A percentile compares a stretch with the other conserved stretches of the same genome.
These are phyloP conservation scores for Acrobasis repandana DNA, from an alignment of 2,888 invertebrate genomes.

Conservation along the genomic window DNA sequence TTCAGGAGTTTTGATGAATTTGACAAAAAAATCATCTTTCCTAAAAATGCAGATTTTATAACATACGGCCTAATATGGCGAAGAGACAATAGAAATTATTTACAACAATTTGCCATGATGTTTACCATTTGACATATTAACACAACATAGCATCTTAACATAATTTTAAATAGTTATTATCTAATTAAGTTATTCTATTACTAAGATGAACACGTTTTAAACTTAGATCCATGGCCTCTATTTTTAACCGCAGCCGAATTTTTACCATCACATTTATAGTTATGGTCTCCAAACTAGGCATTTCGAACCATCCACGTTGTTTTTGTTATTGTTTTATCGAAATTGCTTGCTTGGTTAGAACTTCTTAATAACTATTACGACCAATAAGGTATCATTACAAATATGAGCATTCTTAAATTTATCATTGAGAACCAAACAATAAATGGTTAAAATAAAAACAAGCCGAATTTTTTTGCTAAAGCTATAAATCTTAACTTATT, in stretches of 20 bases:
- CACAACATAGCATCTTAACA: too few relatives aligned
- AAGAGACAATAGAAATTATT: too few relatives aligned
- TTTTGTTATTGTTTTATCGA: neutral
- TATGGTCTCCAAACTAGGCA: slow-evolving; percentile 1
- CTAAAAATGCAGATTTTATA: too few relatives aligned
- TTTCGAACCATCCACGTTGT: neutral
- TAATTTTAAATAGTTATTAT: too few relatives aligned
- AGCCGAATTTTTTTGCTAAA: neutral
- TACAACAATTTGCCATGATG: too few relatives aligned
- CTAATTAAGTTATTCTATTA: too few relatives aligned
- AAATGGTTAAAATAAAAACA: slow-evolving; percentile 2
- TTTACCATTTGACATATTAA: too few relatives aligned
- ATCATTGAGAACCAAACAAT: neutral
- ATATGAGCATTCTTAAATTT: neutral
- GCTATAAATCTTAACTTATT: neutral
- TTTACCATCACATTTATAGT: neutral
- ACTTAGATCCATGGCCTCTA: neutral
- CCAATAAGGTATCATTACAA: slow-evolving; percentile 8
- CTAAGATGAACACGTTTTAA: neutral
- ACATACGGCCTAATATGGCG: too few relatives aligned
- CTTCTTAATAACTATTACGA: neutral
- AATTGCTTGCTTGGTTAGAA: neutral
- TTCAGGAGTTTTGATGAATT: too few relatives aligned
- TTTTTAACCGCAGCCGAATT: neutral
- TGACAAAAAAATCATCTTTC: too few relatives aligned